phyloP scores from a whole-genome alignment of 2,888 invertebrate genomes.

The Troilus luridus region DNA sequence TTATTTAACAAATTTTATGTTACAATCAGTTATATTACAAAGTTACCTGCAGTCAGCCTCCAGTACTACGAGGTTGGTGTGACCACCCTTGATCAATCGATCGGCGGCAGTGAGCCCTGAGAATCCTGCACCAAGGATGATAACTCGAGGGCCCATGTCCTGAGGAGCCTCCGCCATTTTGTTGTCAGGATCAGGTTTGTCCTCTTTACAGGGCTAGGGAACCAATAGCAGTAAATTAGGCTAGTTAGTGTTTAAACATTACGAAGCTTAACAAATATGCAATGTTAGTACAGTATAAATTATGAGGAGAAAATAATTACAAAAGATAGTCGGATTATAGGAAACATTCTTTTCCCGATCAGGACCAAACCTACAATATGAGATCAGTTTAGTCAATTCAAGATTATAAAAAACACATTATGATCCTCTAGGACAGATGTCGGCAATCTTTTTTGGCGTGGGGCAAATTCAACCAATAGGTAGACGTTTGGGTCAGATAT shows the following conservation, averaged over 20 bases:
- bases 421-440: too few species aligned
- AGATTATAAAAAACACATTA: too few species aligned
- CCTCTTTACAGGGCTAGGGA: conserved; percentile 29
- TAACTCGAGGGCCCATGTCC: conserved; percentile 6
- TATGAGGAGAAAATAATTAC: too few species aligned
- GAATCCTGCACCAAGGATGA: conserved; percentile 49
- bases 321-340: too few species aligned
- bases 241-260: not conserved
- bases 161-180: not conserved
- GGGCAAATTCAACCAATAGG: too few species aligned
- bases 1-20: too few species aligned
- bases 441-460: too few species aligned
- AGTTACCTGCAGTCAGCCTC: conserved; percentile 55
- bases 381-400: too few species aligned
- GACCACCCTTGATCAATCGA: conserved; percentile 18
- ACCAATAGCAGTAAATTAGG: not conserved
- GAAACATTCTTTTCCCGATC: too few species aligned
- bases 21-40: too few species aligned
- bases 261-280: not conserved
- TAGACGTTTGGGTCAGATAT: too few species aligned
- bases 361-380: too few species aligned
- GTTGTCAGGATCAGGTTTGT: conserved; percentile 9
- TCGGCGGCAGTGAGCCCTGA: conserved; percentile 50
- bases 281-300: not conserved
- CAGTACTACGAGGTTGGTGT: conserved; percentile 16